Evolutionary conservation across 2,888 invertebrate species (phyloP).

Genomic region (Tetragonisca angustula): DNA sequence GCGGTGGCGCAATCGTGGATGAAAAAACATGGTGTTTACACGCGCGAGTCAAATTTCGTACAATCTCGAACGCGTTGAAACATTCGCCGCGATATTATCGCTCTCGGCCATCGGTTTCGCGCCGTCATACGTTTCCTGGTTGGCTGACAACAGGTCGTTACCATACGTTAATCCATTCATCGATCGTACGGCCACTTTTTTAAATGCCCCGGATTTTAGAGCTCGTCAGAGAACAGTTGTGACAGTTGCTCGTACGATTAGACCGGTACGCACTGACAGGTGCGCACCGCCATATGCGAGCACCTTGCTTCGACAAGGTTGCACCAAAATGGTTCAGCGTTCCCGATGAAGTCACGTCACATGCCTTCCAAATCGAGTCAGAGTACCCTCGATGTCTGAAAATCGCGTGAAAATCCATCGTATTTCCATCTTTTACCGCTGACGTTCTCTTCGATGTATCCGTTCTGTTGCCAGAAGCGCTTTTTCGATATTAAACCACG

Average conservation of each 20-base stretch:
- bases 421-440: not conserved
- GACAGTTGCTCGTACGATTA: conserved; percentile 56
- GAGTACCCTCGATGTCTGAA: conserved; percentile 10
- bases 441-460: not conserved
- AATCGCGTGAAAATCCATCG: not conserved
- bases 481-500: conserved; percentile 6
- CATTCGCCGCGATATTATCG: not conserved
- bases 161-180: not conserved
- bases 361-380: conserved; percentile 38
- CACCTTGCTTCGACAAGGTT: conserved; percentile 73
- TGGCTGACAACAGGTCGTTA: not conserved
- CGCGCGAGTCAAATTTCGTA: not conserved
- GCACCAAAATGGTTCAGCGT: conserved; percentile 70
- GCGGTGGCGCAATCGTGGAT: not conserved
- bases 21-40: not conserved
- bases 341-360: conserved; percentile 61
- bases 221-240: conserved; percentile 36
- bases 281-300: conserved; percentile 74
- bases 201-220: conserved; percentile 19
- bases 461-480: not conserved
- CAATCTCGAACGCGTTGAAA: not conserved
- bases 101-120: not conserved
- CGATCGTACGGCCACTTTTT: conserved; percentile 3
- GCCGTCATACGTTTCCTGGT: not conserved
- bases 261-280: conserved; percentile 55